Evolutionary conservation across 2,888 invertebrate species (phyloP), one percentile per base, ranked within the genome.

Genomic region (Lampropteryx suffumata): DNA sequence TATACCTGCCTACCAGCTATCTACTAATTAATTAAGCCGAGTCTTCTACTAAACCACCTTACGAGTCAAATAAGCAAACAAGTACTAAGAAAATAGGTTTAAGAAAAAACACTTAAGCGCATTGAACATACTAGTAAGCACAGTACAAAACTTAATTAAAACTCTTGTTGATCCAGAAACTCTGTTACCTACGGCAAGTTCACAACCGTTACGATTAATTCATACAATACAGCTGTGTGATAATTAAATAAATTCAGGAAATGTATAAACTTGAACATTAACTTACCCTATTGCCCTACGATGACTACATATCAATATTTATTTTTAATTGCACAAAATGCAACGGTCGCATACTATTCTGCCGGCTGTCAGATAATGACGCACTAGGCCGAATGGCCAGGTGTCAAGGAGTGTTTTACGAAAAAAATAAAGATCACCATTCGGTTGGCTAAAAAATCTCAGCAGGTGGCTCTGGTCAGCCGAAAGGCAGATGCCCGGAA

Each of bases 401-500:
- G 86, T 89, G 88, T 77, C 82, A 76, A 65, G 65, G 66, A 69
- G 61, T 68, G 70, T 77, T 78, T 79, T 62, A 71, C 68, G 75
- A 77, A 82, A 80, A 82, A 80, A 79, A 71, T 73, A 79, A 81
- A 82, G 82, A 76, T 67, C 67, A 57, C 75, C 76, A 76, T 81
- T 79, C 73, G 70, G 73, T 74, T 70, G 73, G 67, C 76, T 82
- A 84, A 86, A 85, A 87, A 88, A 88, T 88, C 89, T 73, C 72
- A 83, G 87, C 88, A 89, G 88, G 86, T 88, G 88, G 65, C 64
- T 43, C 70, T 78, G 79, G 79, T 79, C 80, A 81, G 78, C 79
- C 83, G 76, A 81, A 81, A 80, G 75, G 82, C 88, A 87, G 88
- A 86, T 88, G 88, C 69, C 64, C 61, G 59, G 73, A 75, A 50